A percentile compares a stretch with the other conserved stretches of the same genome.
Evolutionary conservation across 2,888 invertebrate genomes (phyloP).

Genomic region (Sarcophaga variegata): DNA sequence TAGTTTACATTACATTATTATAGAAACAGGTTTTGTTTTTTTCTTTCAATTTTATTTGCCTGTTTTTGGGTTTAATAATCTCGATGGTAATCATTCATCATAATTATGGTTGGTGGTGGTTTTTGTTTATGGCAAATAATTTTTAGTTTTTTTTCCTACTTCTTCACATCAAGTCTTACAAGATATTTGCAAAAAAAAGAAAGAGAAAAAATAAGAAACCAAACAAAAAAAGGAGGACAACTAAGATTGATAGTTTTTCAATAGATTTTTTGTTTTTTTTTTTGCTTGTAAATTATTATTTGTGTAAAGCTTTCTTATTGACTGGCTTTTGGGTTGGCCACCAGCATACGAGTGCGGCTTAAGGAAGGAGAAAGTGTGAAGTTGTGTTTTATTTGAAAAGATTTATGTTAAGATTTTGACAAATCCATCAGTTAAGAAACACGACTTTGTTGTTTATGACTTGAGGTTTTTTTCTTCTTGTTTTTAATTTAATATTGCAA

Average conservation of each 20-base stretch:
- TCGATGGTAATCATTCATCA: constrained; percentile 61
- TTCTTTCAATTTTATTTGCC: constrained; percentile 38
- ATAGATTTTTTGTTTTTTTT: constrained; percentile 10
- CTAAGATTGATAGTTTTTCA: constrained; percentile 42
- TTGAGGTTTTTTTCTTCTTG: background rate
- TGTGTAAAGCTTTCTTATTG: constrained; percentile 16
- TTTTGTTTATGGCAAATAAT: constrained; percentile 14
- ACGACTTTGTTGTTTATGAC: background rate
- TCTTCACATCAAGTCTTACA: background rate
- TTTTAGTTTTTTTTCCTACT: background rate
- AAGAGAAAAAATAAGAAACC: background rate
- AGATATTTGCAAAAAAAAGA: constrained; percentile 29
- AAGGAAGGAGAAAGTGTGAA: constrained; percentile 49
- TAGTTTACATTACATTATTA: background rate
- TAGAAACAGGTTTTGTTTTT: constrained; percentile 41
- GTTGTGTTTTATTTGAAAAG: background rate
- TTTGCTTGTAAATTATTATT: constrained; percentile 15
- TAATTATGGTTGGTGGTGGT: constrained; percentile 52
- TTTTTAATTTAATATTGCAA: background rate
- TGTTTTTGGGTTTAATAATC: constrained; percentile 56
- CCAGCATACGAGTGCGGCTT: background rate
- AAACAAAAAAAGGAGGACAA: constrained; percentile 23
- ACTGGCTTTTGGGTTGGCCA: background rate
- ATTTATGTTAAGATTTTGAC: constrained; percentile 16
- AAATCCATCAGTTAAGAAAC: background rate